These are phyloP conservation scores for Smutsia temminckii DNA, from an alignment of 2,797 vertebrate genomes.

Conservation along the genomic window DNA sequence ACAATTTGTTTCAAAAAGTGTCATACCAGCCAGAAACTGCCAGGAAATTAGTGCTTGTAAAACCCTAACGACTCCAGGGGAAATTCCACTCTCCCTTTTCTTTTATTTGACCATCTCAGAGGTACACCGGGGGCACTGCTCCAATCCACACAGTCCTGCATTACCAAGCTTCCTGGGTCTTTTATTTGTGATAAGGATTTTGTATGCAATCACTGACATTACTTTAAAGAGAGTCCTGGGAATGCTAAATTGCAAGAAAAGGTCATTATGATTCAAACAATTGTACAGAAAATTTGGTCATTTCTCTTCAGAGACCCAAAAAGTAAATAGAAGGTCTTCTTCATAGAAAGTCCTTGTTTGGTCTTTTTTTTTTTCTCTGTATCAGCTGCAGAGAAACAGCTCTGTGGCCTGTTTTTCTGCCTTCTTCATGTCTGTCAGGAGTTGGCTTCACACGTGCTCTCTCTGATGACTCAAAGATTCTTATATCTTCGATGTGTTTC, in stretches of 20 bases:
- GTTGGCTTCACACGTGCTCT: rapidly evolving
- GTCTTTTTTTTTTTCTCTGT: rapidly evolving
- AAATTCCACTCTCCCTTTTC: not conserved
- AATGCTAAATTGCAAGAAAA: not conserved
- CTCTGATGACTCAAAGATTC: not conserved
- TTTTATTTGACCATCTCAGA: not conserved
- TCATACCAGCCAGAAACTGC: slow-evolving; percentile 5
- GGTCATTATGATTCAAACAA: not conserved
- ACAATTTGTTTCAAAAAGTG: slow-evolving; percentile 61
- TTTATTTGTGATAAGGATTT: not conserved
- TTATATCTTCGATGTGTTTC: not conserved
- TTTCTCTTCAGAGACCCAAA: not conserved
- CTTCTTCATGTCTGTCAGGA: rapidly evolving
- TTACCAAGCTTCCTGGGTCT: not conserved
- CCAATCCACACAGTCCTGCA: rapidly evolving
- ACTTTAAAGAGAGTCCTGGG: not conserved
- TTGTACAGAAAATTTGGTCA: not conserved
- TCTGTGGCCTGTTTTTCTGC: not conserved
- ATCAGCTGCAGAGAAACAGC: not conserved
- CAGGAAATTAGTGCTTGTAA: not conserved
- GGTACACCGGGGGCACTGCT: rapidly evolving
- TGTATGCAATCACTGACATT: not conserved
- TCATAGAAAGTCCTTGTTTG: not conserved
- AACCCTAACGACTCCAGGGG: not conserved
- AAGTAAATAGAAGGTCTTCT: not conserved